Base-by-base conservation (phyloP, 1,140 invertebrate species). In the Heliothis subflexa region DNA sequence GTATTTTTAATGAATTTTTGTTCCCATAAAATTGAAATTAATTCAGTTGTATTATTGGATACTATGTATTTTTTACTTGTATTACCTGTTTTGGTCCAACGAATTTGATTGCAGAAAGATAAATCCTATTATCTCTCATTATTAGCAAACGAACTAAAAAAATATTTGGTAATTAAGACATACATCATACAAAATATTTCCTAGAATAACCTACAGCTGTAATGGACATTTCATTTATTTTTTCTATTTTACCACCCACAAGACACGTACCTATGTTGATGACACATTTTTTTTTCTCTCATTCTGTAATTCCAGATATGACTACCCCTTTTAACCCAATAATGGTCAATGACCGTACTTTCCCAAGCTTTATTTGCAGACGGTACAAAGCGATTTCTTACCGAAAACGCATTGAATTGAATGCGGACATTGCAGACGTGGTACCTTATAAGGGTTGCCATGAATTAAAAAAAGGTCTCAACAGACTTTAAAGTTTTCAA, bases 331-430 rank as follows among this genome's bases (percentile, higher is more conserved):
- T 57, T 57, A 21, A 28, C 55, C 55, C 55, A 11, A 59, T 59
- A 59, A 59, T 14, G 21, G 21, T 11, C 55, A 59, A 28, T 13
- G 21, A 59, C 40, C 40, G 40, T 47, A 66, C 40, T 66, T 70
- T 28, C 47, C 47, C 66, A 70, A 71, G n/a, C 5, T 25, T 28
- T 18, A 40, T 28, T 66, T 68, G 62, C 50, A 14, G 10, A 66
- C 62, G 13, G 18, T 77, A 77, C 61, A 68, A 61, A 75, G 25
- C 18, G 11, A 4, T 47, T 49, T 66, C 59, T 77, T 62, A 16
- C 73, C 68, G 18, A 84, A 90, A 89, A 85, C 81, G 71, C 83
- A 87, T 91, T 88, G 82, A 86, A 90, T 89, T 89, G 85, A 91
- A 89, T 89, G 85, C 83, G 83, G 82, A 85, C 86, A 84, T 86